Base-by-base conservation (phyloP, 1,140 invertebrate genomes). In the Drosophila ficusphila region DNA sequence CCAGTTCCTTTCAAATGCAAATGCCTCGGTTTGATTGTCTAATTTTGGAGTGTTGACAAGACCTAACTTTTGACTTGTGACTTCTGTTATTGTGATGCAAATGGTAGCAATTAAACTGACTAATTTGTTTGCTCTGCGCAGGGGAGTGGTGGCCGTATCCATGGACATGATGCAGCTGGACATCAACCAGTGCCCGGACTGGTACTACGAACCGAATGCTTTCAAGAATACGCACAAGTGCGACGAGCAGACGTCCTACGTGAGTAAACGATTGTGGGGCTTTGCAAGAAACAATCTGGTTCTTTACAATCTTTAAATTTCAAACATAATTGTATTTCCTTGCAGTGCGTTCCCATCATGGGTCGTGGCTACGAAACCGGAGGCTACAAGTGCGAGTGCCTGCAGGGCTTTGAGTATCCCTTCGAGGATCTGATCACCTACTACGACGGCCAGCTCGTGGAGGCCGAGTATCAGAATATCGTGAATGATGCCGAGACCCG, bases 311-410 rank as follows among this genome's bases (percentile, higher is more conserved):
- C 5, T 23, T 23, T 2, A 23, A n/a, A n/a, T n/a, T n/a, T 3
- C 6, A 41, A 12, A 19, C 16, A 9, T 19, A 29, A 31, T 27
- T 5, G 8, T 33, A n/a, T 44, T 0, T 39, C 67, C 72, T 94
- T 94, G 27, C 92, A 99, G 97, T 99, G 98, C 92, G 96, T 98
- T 16, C 97, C 98, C 9, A 96, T 99, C 62, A 94, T 96, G 74
- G 97, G 98, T 11, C 94, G 97, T 90, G 96, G 97, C 41, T 98
- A 97, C 91, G 95, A 97, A 70, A 95, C 95, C 9, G 98, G 98
- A 47, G 97, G 97, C n/a, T 99, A 99, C 92, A 99, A 99, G 92
- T 99, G 98, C 92, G 98, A 99, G 91, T 99, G 98, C 90, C 95
- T 97, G 49, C 98, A 99, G 93, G 98, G 98, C 19, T 99, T 95